Evolutionary conservation across 2,888 invertebrate genomes (phyloP), one percentile per base, ranked within the genome.

Genomic region (Lithophane ornitopus): DNA sequence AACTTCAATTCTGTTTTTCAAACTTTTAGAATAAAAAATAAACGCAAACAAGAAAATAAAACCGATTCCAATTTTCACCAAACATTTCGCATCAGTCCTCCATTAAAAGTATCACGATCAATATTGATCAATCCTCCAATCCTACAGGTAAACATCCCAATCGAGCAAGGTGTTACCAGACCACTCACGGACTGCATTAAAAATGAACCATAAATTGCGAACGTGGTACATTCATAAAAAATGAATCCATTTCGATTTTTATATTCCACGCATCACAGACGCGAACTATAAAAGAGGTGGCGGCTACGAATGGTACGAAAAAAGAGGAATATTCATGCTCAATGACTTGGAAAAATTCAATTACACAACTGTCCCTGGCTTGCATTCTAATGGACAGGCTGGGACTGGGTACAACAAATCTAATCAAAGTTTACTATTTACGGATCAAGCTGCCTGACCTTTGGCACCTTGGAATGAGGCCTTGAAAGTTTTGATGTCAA

Each of bases 341-440:
- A 89, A 91, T 93, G 93, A 91, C 89, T 93, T 89, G 93, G 90
- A 93, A 92, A 92, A 91, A 94, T 93, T 93, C 94, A 93, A 94
- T 94, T 93, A 93, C 91, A 89, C 87, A 87, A 89, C 85, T 90
- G 91, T 92, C 92, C 90, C 84, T 85, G 80, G 84, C 81, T 84
- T 90, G 93, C 92, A 93, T 93, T 92, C 89, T 92, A 93, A 94
- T 93, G 85, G 91, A 90, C 86, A 87, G 82, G 70, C 81, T 78
- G 85, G 82, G 88, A 85, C 81, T 81, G 85, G 78, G 84, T 74
- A 82, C 81, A 87, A 89, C 90, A 90, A 92, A 91, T 90, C 90
- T 91, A 92, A 92, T 92, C 93, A 91, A 92, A 92, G 88, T 92
- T 91, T 88, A 88, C 87, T 80, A 82, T 87, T 88, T 78, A 81